Evolutionary conservation across 1,140 invertebrate species (phyloP), one percentile per base, ranked within the genome.

Genomic region (Amphibalanus amphitrite): DNA sequence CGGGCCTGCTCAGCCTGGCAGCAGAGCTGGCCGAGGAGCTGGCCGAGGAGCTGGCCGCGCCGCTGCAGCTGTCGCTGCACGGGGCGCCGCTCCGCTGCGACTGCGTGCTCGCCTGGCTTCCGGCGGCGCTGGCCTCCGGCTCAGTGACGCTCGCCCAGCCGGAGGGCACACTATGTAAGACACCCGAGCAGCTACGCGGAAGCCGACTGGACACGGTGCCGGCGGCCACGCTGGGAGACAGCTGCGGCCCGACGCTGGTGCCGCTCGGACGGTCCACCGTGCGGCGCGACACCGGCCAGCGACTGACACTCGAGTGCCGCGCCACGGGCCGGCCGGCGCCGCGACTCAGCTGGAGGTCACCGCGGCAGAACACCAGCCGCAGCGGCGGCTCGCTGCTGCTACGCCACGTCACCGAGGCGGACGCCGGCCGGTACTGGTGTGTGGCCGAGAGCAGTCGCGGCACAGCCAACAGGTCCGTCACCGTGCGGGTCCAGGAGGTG

Each of bases 401-500:
- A 20, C 6, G 17, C 6, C 47, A 59, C 20, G 47, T 59, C 13
- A 13, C 10, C 47, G 47, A 59, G 47, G 47, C 47, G 3, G 47
- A 59, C 47, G 47, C 47, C 20, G 47, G 47, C 20, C 47, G 6
- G 10, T 20, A 13, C 6, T 20, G 47, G 47, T 59, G 47, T 20
- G 13, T 59, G 47, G 47, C 47, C 10, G 47, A 59, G 47, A 20
- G 20, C 20, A 20, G 13, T 3, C 47, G 17, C 47, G 47, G 47
- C 47, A 20, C 6, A 8, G 6, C 1, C 20, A 59, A 59, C 47
- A 59, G 10, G 10, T 59, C 29, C 3, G 68, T 73, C 0, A 3
- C 1, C 0, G 1, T 73, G 1, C 28, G 29, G 1, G 77, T 80
- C 15, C 74, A 72, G 33, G 76, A 77, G 71, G 79, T 79, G 64